A percentile compares a stretch with the other conserved stretches of the same genome.
Conservation (phyloP, 35 echinoderm and acorn worm genomes). For the Eucidaris tribuloides region DNA sequence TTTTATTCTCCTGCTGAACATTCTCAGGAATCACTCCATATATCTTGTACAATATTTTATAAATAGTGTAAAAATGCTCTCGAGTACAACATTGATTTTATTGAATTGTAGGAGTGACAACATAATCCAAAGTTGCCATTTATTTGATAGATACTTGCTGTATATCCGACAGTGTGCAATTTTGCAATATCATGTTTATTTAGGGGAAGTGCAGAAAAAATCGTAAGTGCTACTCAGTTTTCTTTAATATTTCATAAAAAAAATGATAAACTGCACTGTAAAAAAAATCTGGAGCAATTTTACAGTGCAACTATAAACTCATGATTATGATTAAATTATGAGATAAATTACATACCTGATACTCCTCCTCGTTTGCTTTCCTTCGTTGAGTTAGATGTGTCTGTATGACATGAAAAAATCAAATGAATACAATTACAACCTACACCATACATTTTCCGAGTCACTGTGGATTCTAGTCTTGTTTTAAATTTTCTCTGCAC, state of each 20-base stretch:
- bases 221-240: not conserved
- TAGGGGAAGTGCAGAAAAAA: not conserved
- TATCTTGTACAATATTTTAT: too few species aligned
- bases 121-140: too few species aligned
- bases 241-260: not conserved
- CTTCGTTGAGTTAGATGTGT: slow-evolving; percentile 29
- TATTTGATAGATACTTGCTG: too few species aligned
- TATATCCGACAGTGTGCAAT: slow-evolving; percentile 27
- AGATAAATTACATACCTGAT: slow-evolving; percentile 57
- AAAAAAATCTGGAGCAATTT: not conserved
- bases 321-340: not conserved
- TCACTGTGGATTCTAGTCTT: not conserved
- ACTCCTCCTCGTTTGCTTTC: slow-evolving; percentile 67
- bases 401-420: slow-evolving; percentile 11
- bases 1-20: too few species aligned
- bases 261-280: not conserved
- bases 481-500: not conserved
- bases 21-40: too few species aligned
- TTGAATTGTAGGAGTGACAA: too few species aligned
- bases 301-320: not conserved
- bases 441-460: not conserved
- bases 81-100: too few species aligned
- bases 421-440: not conserved
- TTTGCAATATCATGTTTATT: slow-evolving; percentile 96
- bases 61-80: too few species aligned